Base-by-base conservation (phyloP, 2,113 vertebrate genomes). In the Ageneiosus marmoratus region DNA sequence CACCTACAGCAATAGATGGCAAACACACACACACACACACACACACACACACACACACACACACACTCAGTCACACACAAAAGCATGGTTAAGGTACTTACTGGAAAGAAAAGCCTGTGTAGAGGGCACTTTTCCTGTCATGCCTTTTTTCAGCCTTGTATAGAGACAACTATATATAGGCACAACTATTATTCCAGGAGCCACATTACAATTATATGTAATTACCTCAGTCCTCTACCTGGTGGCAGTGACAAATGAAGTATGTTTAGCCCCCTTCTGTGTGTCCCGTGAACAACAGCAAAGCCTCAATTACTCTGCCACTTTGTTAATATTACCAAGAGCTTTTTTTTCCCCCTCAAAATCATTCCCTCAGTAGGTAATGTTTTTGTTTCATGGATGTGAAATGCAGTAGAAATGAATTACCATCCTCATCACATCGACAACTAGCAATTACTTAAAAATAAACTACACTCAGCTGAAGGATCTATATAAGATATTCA, bases 181-280 rank as follows among this genome's bases (percentile, higher is more conserved):
- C 29, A 79, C 67, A 18, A 73, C 81, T 85, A 77, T 86, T 86
- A 83, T 86, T 70, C 48, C n/a, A 48, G 37, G 83, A 84, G 79
- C 51, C 67, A 82, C 65, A 60, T 79, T 56, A 77, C 86, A 88
- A 89, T 89, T 89, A 88, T 83, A 50, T 84, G 76, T 88, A 88
- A 89, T 89, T 89, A 88, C 77, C 44, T 55, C 78, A 67, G 70
- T 84, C 73, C 79, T 79, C 86, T 87, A 87, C 87, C 83, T 86
- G 79, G 63, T 80, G 87, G 85, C 85, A 87, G 75, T 87, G 88
- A 89, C 85, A 88, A 81, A 82, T 87, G 85, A 84, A 88, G 85
- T 58, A 84, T 58, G 81, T 85, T 85, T 84, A 76, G 48, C 73
- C 65, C 13, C 41, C 10, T 56, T 78, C 79, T 2, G n/a, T 79